Evolutionary conservation across 2,797 vertebrate genomes (phyloP).

Genomic region (Acrossocheilus wenchowensis): DNA sequence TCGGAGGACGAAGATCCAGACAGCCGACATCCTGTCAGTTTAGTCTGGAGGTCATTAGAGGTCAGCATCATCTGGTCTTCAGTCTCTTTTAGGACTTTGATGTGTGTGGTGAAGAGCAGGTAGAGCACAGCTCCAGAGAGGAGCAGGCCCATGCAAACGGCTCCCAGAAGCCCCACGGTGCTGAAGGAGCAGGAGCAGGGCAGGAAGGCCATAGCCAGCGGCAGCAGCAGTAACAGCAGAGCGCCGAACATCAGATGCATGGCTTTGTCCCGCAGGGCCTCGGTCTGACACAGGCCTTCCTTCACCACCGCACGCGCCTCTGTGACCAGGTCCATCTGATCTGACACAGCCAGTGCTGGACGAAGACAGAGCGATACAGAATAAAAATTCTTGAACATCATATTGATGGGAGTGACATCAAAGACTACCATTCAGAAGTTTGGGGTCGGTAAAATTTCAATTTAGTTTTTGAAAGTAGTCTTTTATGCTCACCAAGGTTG

Average conservation of each 20-base stretch:
- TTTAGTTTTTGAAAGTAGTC: not conserved
- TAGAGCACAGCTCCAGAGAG: conserved; percentile 68
- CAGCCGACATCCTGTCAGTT: conserved; percentile 5
- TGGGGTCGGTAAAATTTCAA: not conserved
- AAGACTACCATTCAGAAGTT: not conserved
- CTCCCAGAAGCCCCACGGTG: conserved; percentile 70
- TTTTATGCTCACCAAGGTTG: not conserved
- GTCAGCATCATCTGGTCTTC: conserved; percentile 77
- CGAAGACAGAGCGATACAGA: not conserved
- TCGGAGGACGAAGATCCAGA: not conserved
- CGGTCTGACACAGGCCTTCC: conserved; percentile 72
- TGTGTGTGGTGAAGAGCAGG: conserved; percentile 77
- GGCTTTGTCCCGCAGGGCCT: conserved; percentile 63
- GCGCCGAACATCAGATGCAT: conserved; percentile 69
- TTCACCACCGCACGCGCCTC: conserved; percentile 76
- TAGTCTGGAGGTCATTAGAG: conserved; percentile 54
- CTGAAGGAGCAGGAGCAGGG: conserved; percentile 67
- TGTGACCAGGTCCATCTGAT: conserved; percentile 63
- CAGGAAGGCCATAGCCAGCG: conserved; percentile 53
- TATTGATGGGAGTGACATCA: not conserved
- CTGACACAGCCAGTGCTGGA: not conserved
- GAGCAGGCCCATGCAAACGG: conserved; percentile 66
- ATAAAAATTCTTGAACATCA: not conserved
- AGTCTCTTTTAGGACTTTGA: conserved; percentile 74
- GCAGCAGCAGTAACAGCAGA: conserved; percentile 75